A percentile compares a stretch with the other conserved stretches of the same genome.
These are phyloP conservation scores for Polyommatus icarus DNA, from an alignment of 2,888 invertebrate species.

Conservation along the genomic window DNA sequence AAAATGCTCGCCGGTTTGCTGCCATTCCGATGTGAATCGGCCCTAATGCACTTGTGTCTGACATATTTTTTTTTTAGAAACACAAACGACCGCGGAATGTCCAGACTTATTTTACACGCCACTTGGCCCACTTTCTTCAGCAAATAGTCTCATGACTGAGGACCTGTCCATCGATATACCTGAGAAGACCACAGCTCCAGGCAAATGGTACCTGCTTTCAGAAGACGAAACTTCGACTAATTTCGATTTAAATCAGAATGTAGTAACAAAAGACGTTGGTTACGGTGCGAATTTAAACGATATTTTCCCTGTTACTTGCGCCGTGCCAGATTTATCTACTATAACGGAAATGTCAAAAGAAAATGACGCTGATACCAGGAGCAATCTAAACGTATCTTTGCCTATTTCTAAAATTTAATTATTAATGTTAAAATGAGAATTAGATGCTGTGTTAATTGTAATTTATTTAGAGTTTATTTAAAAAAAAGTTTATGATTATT, in stretches of 20 bases:
- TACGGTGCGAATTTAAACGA: constrained; percentile 58
- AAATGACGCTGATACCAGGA: constrained; percentile 44
- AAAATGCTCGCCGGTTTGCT: no score
- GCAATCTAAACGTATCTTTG: constrained; percentile 41
- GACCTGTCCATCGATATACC: constrained; percentile 57
- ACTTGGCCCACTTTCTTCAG: constrained; percentile 37
- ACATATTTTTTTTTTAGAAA: not conserved
- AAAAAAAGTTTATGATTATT: constrained; percentile 7
- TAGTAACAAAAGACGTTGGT: constrained; percentile 33
- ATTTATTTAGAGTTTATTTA: not conserved
- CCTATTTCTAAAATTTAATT: constrained; percentile 16
- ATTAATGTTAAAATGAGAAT: not conserved
- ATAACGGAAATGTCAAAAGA: constrained; percentile 68
- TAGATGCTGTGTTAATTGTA: not conserved
- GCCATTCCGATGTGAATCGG: no score
- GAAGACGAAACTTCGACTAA: constrained; percentile 63
- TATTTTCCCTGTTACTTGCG: constrained; percentile 62
- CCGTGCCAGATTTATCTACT: constrained; percentile 67
- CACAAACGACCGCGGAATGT: not conserved
- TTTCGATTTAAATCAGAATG: constrained; percentile 40
- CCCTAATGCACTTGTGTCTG: no score
- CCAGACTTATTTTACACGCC: constrained; percentile 34
- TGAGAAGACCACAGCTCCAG: constrained; percentile 28
- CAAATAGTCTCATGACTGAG: constrained; percentile 63
- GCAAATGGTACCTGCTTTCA: constrained; percentile 63